Evolutionary conservation across 1,140 invertebrate species (phyloP).

Genomic region (Augochlora pura): DNA sequence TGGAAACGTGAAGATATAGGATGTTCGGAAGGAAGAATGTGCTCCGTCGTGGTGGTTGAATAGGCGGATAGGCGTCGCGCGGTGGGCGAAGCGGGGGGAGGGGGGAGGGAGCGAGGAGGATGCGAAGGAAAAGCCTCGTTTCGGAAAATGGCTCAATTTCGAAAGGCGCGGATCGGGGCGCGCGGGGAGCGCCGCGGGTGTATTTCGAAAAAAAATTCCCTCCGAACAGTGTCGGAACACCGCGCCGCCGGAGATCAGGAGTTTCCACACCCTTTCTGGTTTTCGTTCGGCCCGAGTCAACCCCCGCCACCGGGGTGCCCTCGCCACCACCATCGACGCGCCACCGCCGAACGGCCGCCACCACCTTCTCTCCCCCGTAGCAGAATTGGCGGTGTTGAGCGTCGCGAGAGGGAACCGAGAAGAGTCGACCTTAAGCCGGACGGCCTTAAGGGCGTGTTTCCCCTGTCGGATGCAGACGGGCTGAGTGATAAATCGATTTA

Average conservation of each 20-base stretch:
- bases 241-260: slow-evolving; percentile 49
- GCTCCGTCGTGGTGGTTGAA: neutral
- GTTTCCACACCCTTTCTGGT: slow-evolving; percentile 44
- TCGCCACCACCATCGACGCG: slow-evolving; percentile 15
- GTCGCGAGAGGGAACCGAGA: slow-evolving; percentile 38
- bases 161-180: slow-evolving; percentile 4
- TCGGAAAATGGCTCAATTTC: slow-evolving; percentile 62
- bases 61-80: neutral
- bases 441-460: slow-evolving; percentile 68
- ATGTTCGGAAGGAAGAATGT: neutral
- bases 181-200: slow-evolving; percentile 2
- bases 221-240: slow-evolving; percentile 30
- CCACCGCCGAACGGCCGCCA: slow-evolving; percentile 40
- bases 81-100: neutral
- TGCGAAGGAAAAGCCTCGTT: slow-evolving; percentile 30
- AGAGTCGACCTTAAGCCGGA: slow-evolving; percentile 66
- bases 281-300: slow-evolving; percentile 24
- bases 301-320: slow-evolving; percentile 51
- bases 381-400: slow-evolving; percentile 74
- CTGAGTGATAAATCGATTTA: slow-evolving; percentile 79
- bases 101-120: neutral
- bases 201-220: slow-evolving; percentile 59
- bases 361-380: slow-evolving; percentile 53
- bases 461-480: slow-evolving; percentile 62
- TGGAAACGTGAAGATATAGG: neutral